Base-by-base conservation (phyloP, 1,140 invertebrate genomes). In the Trinorchestia longiramus region DNA sequence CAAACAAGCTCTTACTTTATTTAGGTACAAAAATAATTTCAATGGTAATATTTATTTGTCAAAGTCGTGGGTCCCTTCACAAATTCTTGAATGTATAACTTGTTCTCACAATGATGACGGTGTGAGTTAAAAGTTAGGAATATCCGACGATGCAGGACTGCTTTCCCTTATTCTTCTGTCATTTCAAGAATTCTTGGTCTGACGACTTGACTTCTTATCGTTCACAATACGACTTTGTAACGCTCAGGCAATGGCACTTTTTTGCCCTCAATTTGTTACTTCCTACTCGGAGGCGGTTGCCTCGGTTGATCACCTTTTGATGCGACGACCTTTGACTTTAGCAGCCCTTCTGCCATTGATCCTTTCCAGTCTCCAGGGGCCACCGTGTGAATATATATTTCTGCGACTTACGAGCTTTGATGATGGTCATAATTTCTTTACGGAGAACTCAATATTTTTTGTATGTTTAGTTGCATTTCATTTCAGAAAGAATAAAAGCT, bases 251-350 rank as follows among this genome's bases (percentile, higher is more conserved):
- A 94, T 94, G 44, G 41, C 92, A 23, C 11, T 94, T 94, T 94
- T 94, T 94, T 94, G 36, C 44, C 92, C 44, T 44, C 43, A 47
- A 94, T 94, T 94, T 94, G 92, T 94, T 94, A 94, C 92, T 94
- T 94, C 92, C 92, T 47, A 94, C 44, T 45, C 43, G 43, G 92
- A n/a, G 92, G 92, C 44, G 44, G 92, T 94, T 94, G 43, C 92
- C 44, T 94, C 92, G 92, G 92, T 94, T 94, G 92, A 94, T 94
- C 92, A 94, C 92, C 92, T 94, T 91, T 45, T 94, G 92, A 94
- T 94, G 92, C 11, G 92, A n/a, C 92, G 92, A 94, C 92, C 92
- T 94, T 40, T 94, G 92, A 94, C 92, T 43, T 94, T 43, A 19
- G 43, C 88, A 36, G 88, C 88, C 88, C 88, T 90, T 43, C 62